These are phyloP conservation scores for Porites lutea DNA, from an alignment of 64 coral and sea anemone genomes.

Conservation along the genomic window DNA sequence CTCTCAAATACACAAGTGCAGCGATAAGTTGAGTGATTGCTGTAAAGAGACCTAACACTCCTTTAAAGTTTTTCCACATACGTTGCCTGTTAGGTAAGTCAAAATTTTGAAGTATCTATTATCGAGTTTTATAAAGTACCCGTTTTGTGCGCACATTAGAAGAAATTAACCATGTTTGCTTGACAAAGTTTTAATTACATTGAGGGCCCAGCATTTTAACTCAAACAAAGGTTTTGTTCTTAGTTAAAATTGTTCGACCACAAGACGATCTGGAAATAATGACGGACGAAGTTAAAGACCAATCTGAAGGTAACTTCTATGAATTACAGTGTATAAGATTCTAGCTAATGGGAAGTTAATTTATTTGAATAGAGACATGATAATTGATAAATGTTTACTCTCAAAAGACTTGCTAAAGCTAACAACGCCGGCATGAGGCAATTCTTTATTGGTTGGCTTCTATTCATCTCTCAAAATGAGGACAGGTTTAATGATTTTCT, in stretches of 20 bases:
- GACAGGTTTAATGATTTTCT: no score
- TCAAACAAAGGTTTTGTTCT: neutral
- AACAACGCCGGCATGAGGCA: neutral
- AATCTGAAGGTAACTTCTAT: neutral
- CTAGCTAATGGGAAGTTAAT: neutral
- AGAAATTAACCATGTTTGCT: neutral
- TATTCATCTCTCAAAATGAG: neutral
- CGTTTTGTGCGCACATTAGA: neutral
- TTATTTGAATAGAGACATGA: neutral
- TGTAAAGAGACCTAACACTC: neutral
- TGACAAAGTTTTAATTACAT: neutral
- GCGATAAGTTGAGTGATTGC: neutral
- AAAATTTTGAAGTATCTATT: neutral
- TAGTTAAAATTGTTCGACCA: neutral
- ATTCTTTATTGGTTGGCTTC: neutral
- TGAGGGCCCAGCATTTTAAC: neutral
- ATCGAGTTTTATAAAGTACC: neutral
- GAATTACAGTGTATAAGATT: neutral
- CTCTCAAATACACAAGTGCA: neutral
- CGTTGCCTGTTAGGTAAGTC: conserved; percentile 11
- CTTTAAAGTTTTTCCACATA: neutral
- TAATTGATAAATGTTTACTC: conserved; percentile 45
- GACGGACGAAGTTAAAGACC: neutral
- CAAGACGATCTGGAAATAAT: neutral
- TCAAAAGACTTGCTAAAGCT: neutral